Evolutionary conservation across 2,888 invertebrate species (phyloP), one percentile per base, ranked within the genome.

Genomic region (Cryptus armator): DNA sequence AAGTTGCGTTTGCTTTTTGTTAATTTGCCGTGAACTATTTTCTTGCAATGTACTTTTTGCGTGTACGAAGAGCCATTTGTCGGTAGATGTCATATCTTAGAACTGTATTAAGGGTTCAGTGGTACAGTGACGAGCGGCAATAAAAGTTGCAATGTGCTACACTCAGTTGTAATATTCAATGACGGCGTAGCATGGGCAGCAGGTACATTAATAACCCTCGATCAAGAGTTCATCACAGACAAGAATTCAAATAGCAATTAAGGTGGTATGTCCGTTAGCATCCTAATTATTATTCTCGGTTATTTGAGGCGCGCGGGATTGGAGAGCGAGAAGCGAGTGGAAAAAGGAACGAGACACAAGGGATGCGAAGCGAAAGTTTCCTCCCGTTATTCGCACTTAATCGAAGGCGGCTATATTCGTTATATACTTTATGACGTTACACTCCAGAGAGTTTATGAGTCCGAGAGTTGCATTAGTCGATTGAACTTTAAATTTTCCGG

Each of bases 221-320:
- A 87, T 87, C 87, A 89, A 88, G 88, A 90, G 89, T 90, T 90
- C 88, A 90, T 90, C 87, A 87, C 87, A 85, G 86, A 44, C 81
- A 32, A 88, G 90, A 90, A 91, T 91, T 91, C 89, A 88, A 90
- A 90, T 91, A 90, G 89, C 89, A 90, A 91, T 91, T 82, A 90
- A 86, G 84, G 53, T 79, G 85, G 87, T 86, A 86, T 88, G 86
- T 86, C 86, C 84, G 87, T 87, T 88, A 86, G 87, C 88, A 86
- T 88, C 86, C 83, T 90, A 89, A 91, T 90, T 89, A 88, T 44
- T 81, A 56, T 81, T 75, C 78, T 56, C 71, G 68, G 62, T 75
- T 81, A 83, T 74, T 86, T 46, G 53, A 78, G 78, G 66, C 77
- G 74, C n/a, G 70, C 19, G 12, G 32, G 12, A 19, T n/a, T 10